Evolutionary conservation across 2,888 invertebrate species (phyloP).

Genomic region (Temnothorax ravouxi): DNA sequence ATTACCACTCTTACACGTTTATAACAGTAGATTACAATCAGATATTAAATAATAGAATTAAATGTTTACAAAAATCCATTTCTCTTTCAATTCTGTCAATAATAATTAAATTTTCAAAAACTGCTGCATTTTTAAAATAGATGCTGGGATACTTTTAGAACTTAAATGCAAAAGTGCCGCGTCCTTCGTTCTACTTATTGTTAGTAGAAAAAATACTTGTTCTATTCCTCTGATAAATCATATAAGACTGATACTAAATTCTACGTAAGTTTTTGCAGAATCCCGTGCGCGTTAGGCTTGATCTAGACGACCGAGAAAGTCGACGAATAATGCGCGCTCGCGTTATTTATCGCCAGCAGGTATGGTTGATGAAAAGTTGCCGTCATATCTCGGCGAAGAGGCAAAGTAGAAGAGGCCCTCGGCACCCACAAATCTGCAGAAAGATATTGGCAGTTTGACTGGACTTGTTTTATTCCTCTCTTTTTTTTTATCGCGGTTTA

Average conservation of each 20-base stretch:
- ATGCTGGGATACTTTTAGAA: not conserved
- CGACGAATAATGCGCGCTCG: constrained; percentile 66
- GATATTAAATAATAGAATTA: not conserved
- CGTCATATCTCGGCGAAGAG: constrained; percentile 70
- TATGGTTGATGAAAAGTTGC: constrained; percentile 74
- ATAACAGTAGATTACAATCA: not conserved
- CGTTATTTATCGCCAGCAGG: constrained; percentile 78
- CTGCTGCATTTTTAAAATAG: not conserved
- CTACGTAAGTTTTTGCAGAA: constrained; percentile 44
- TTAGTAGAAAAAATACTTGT: constrained; percentile 19
- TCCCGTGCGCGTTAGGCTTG: constrained; percentile 47
- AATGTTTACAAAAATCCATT: not conserved
- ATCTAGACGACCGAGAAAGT: constrained; percentile 64
- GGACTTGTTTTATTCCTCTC: constrained; percentile 56
- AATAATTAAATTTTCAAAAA: not conserved
- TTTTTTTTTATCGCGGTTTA: constrained; percentile 41
- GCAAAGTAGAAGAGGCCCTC: constrained; percentile 68
- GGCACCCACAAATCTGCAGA: constrained; percentile 78
- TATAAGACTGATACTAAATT: constrained; percentile 42
- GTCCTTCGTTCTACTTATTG: not conserved
- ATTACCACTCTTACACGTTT: not conserved
- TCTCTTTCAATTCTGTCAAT: not conserved
- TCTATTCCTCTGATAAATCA: constrained; percentile 37
- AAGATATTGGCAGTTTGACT: constrained; percentile 79
- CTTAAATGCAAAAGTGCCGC: not conserved